These are phyloP conservation scores for Cassiopea andromeda DNA, from an alignment of 30 jellyfish, hydroid and myxozoan genomes.

Conservation along the genomic window DNA sequence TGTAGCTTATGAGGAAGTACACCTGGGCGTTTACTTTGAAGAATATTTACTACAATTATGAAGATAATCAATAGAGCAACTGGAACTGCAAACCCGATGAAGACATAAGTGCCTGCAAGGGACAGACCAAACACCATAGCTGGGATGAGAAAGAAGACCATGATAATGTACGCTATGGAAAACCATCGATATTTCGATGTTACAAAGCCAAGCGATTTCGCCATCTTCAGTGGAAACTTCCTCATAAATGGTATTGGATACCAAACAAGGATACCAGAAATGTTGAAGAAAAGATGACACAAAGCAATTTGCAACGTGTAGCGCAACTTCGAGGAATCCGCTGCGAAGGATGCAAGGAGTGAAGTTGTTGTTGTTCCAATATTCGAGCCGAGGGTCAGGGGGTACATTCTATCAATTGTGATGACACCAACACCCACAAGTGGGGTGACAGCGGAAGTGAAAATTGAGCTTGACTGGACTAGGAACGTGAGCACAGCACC, in stretches of 20 bases:
- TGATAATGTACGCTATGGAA: constrained; percentile 65
- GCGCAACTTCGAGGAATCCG: constrained; percentile 61
- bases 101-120: constrained; percentile 71
- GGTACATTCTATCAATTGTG: constrained; percentile 79
- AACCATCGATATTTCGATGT: constrained; percentile 94
- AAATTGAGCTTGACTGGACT: constrained; percentile 92
- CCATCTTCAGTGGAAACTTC: constrained; percentile 78
- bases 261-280: constrained; percentile 88
- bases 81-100: constrained; percentile 68
- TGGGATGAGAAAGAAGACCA: constrained; percentile 76
- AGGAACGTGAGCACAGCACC: constrained; percentile 92
- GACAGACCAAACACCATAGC: constrained; percentile 79
- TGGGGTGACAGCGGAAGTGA: constrained; percentile 95
- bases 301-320: constrained; percentile 85
- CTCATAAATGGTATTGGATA: constrained; percentile 88
- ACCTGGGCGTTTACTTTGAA: constrained; percentile 66
- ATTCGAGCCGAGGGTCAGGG: constrained; percentile 93
- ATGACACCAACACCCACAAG: constrained; percentile 91
- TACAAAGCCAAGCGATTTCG: constrained; percentile 82
- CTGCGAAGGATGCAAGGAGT: constrained; percentile 90
- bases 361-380: constrained; percentile 95
- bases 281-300: constrained; percentile 92
- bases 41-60: constrained; percentile 54
- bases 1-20: constrained; percentile 54
- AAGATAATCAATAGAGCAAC: constrained; percentile 35